Conservation (phyloP, 2,113 vertebrate species). For the Alouatta palliata region DNA sequence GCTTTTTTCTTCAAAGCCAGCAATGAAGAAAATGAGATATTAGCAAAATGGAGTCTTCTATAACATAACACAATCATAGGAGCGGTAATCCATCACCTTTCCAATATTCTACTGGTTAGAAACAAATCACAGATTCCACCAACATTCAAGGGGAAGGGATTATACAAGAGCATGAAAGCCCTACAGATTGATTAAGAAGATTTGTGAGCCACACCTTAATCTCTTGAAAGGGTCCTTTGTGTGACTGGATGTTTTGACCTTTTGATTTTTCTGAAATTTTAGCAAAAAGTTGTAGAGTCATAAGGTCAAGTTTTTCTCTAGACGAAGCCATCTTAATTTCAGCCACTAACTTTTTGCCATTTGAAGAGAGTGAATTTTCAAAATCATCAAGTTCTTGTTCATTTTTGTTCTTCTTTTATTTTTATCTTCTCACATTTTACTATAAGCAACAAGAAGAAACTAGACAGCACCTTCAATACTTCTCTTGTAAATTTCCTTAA, state of each 20-base stretch:
- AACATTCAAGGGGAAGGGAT: background rate
- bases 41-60: background rate
- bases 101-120: background rate
- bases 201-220: background rate
- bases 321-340: conserved; percentile 6
- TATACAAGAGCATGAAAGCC: background rate
- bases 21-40: background rate
- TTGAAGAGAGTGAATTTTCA: conserved; percentile 24
- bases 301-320: background rate
- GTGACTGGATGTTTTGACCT: background rate
- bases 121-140: background rate
- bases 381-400: conserved; percentile 5
- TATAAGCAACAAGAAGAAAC: background rate
- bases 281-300: background rate
- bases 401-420: background rate
- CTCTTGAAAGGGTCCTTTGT: background rate
- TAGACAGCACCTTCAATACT: background rate
- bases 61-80: background rate
- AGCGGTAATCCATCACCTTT: background rate
- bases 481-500: background rate
- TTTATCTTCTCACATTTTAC: conserved; percentile 11
- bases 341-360: background rate
- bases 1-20: conserved; percentile 9
- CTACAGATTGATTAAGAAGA: background rate
- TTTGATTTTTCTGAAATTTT: background rate